phyloP scores from a whole-genome alignment of 2,888 invertebrate genomes.

The Ecliptopera silaceata region DNA sequence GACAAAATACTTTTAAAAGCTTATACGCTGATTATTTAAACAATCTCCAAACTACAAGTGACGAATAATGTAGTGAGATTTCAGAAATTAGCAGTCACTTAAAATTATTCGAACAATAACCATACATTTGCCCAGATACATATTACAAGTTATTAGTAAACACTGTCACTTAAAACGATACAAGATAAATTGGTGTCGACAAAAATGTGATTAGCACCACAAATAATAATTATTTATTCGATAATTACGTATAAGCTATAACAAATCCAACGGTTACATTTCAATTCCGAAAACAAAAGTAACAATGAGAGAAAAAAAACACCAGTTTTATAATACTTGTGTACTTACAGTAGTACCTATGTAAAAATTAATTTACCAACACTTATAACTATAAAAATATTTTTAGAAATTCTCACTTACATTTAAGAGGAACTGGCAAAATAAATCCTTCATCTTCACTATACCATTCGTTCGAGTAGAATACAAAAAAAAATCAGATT shows the following conservation, averaged over 20 bases:
- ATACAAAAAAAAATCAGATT: constrained; percentile 65
- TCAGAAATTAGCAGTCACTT: constrained; percentile 42
- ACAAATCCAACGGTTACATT: constrained; percentile 56
- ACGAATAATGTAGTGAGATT: constrained; percentile 50
- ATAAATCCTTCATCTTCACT: constrained; percentile 75
- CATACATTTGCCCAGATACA: constrained; percentile 49
- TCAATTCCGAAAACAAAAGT: constrained; percentile 47
- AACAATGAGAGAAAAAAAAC: constrained; percentile 43
- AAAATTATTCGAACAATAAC: constrained; percentile 43
- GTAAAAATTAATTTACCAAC: constrained; percentile 78
- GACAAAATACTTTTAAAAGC: constrained; percentile 16
- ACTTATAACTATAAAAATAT: constrained; percentile 80
- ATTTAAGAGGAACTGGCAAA: constrained; percentile 83
- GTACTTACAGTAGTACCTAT: constrained; percentile 65
- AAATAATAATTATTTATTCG: constrained; percentile 63
- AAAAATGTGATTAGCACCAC: constrained; percentile 71
- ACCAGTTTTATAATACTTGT: constrained; percentile 63
- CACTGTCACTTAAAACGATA: constrained; percentile 66
- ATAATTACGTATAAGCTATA: constrained; percentile 56
- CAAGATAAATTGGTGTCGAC: constrained; percentile 67
- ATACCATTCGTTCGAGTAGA: constrained; percentile 51
- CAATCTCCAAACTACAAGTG: constrained; percentile 18
- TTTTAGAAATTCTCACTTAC: constrained; percentile 82
- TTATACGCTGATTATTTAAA: constrained; percentile 23
- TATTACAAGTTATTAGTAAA: constrained; percentile 35